Evolutionary conservation across 1,140 invertebrate species (phyloP), one percentile per base, ranked within the genome.

Genomic region (Bactericera cockerelli): DNA sequence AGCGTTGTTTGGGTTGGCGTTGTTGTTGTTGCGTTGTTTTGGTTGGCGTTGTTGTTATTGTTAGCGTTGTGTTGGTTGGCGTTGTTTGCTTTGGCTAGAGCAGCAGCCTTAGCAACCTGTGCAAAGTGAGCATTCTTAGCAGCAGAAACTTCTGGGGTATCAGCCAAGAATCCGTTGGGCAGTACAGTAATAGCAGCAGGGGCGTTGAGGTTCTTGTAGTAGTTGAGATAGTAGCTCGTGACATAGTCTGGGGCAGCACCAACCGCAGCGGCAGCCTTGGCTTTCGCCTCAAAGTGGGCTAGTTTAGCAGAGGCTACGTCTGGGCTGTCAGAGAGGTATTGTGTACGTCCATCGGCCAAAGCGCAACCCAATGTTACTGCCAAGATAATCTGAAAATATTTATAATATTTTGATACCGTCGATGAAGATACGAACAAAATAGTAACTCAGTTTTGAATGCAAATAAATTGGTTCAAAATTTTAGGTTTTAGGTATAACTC

Each of bases 71-170:
- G 42, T 54, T 11, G 14, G 61, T 19, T 24, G 36, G 31, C 28
- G 55, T 53, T 13, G 58, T 69, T 71, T 0, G 72, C 72, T 14
- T 66, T 65, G 1, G 71, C 71, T 39, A 55, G 22, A 22, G 57
- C 31, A 31, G 71, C 70, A 0, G 76, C 77, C 59, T 76, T 76
- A 25, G 78, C 77, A 24, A 63, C 76, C 63, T 77, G 76, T n/a
- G 76, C 74, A 57, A 73, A 70, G 64, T 80, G 79, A 8, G 75
- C 74, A n/a, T 76, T 74, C 64, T 78, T 78, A 21, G 78, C 78
- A 63, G 76, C 75, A 59, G 76, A 75, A 2, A 80, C 79, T 39
- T 28, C 54, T 33, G 28, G 77, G 16, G 59, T 28, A 19, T 75
- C 77, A 58, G 76, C 76, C 26, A 77, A 75, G 55, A 57, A 78